Conservation (phyloP, 1,140 invertebrate genomes). For the Rhyacophila brunnea region DNA sequence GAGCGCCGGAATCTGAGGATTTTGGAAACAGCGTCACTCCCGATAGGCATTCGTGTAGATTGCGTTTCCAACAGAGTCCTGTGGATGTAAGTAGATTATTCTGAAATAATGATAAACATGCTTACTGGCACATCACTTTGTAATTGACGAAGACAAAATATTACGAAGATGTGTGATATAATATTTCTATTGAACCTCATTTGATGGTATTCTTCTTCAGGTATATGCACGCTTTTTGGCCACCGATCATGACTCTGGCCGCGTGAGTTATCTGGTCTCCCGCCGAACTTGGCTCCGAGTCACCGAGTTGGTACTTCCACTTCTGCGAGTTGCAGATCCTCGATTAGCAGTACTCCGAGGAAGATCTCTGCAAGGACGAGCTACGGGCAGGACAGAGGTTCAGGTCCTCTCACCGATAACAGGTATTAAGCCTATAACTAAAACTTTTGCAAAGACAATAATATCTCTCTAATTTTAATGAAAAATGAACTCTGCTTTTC, state of each 20-base stretch:
- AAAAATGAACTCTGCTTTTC: too few species aligned
- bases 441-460: too few species aligned
- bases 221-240: constrained; percentile 86
- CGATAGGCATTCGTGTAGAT: constrained; percentile 67
- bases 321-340: constrained; percentile 84
- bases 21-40: constrained; percentile 56
- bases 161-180: too few species aligned
- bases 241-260: constrained; percentile 86
- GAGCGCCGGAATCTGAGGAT: constrained; percentile 47
- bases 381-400: constrained; percentile 86
- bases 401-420: constrained; percentile 91
- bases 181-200: too few species aligned
- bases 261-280: constrained; percentile 86
- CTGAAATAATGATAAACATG: too few species aligned
- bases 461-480: too few species aligned
- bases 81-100: constrained; percentile 74
- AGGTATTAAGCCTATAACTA: too few species aligned
- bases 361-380: constrained; percentile 81
- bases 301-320: constrained; percentile 83
- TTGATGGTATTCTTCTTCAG: constrained; percentile 30
- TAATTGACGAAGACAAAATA: too few species aligned
- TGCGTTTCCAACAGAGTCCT: constrained; percentile 87
- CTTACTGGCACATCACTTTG: too few species aligned
- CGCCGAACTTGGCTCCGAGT: constrained; percentile 83
- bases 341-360: constrained; percentile 81